Evolutionary conservation across 2,888 invertebrate genomes (phyloP), one percentile per base, ranked within the genome.

Genomic region (Odontocolon sp.): DNA sequence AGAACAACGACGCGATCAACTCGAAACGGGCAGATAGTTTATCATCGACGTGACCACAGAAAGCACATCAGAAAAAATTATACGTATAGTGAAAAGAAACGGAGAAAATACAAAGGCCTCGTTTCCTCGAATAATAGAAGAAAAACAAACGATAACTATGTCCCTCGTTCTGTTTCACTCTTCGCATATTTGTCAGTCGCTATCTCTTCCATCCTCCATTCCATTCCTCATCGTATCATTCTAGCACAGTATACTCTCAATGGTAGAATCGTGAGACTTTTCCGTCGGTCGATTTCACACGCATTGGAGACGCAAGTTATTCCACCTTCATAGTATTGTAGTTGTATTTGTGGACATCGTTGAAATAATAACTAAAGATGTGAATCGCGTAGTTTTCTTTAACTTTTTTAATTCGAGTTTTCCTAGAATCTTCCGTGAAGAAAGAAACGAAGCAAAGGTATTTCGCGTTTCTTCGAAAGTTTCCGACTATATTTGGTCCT

Each of bases 201-300:
- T 40, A 31, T 68, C n/a, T 28, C 16, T 47, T 11, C 6, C 18
- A 52, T 26, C 50, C 38, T 38, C 21, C 45, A 45, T 45, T 21
- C 45, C 23, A 21, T 18, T 21, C 23, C 21, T 45, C 45, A 21
- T 45, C 45, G 16, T 45, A 21, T 21, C 40, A 52, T 54, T 67
- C 28, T 8, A 42, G 6, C 54, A 23, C 69, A 2, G 9, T 8
- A 8, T 21, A 31, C 8, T 9, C 14, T 18, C 18, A 28, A 69
- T 45, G 45, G 21, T 14, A 38, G 69, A 61, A 61, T 69, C 59
- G 69, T 69, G 69, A 61, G 59, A 69, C 31, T 28, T 52, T 31
- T 40, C 59, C 38, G 59, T 38, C 50, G 28, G 40, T 69, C 61
- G 38, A 69, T 69, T 69, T 69, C 69, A 69, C 69, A 61, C 59